A percentile compares a stretch with the other conserved stretches of the same genome.
Evolutionary conservation across 2,797 vertebrate species (phyloP).

Genomic region (Staurois parvus): DNA sequence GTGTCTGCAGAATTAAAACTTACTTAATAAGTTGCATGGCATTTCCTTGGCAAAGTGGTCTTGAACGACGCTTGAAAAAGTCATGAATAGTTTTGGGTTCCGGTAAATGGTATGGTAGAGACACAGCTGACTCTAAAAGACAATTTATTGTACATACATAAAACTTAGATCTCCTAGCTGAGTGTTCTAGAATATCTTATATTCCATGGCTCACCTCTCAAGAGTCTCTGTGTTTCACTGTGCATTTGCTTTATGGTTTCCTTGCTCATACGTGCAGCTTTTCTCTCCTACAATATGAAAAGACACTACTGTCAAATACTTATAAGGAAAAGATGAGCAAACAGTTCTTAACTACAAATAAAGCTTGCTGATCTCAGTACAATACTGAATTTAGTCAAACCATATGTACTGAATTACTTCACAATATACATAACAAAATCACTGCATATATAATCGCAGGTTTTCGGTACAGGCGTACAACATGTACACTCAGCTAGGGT

Average conservation of each 20-base stretch:
- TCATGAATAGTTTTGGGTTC: slow-evolving; percentile 90
- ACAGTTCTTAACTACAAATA: neutral
- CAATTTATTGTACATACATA: neutral
- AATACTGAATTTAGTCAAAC: no score
- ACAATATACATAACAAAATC: no score
- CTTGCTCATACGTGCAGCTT: slow-evolving; percentile 90
- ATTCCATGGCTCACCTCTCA: slow-evolving; percentile 84
- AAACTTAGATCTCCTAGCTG: neutral
- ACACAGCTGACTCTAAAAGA: slow-evolving; percentile 84
- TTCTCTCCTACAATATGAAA: slow-evolving; percentile 85
- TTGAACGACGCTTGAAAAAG: slow-evolving; percentile 85
- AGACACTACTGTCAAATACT: neutral
- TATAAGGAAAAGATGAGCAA: no score
- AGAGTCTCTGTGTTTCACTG: slow-evolving; percentile 91
- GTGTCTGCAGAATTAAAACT: slow-evolving; percentile 59
- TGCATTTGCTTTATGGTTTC: slow-evolving; percentile 93
- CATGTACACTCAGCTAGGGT: no score
- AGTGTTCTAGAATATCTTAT: neutral
- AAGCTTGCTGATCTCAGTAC: no score
- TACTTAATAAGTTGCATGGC: slow-evolving; percentile 94
- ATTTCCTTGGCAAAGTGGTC: slow-evolving; percentile 81
- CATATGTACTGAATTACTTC: no score
- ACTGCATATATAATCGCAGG: no score
- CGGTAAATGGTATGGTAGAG: slow-evolving; percentile 94
- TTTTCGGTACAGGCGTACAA: no score